These are phyloP conservation scores for Apaloderma vittatum DNA, from an alignment of 2,113 vertebrate species.

Conservation along the genomic window DNA sequence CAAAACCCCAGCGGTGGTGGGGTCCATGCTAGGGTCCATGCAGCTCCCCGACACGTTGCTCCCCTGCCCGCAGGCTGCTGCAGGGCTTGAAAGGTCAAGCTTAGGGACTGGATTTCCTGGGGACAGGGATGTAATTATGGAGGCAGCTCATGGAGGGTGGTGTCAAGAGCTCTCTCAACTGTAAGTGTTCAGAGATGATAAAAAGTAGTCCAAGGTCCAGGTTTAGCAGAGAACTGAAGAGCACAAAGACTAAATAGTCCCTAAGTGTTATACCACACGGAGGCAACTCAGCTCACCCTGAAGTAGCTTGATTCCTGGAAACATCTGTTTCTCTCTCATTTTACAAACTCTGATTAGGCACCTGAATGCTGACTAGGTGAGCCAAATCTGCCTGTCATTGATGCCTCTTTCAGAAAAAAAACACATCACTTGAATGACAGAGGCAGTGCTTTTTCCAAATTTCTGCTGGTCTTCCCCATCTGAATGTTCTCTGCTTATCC, in stretches of 20 bases:
- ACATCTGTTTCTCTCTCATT: background rate
- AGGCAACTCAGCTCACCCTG: background rate
- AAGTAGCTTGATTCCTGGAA: background rate
- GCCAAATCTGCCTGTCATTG: background rate
- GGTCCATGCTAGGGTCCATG: background rate
- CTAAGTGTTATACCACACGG: background rate
- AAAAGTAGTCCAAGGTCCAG: background rate
- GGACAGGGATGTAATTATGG: background rate
- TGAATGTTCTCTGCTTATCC: constrained; percentile 13
- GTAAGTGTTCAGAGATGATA: background rate
- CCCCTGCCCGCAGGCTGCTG: background rate
- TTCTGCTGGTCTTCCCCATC: background rate
- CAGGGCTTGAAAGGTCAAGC: background rate
- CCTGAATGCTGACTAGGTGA: background rate
- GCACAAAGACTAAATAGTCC: background rate
- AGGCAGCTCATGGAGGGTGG: background rate
- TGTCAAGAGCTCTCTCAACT: background rate
- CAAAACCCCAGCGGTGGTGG: fast-evolving
- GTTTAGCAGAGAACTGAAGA: background rate
- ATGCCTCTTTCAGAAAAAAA: background rate
- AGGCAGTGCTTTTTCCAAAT: background rate
- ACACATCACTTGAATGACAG: background rate
- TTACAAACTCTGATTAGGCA: background rate
- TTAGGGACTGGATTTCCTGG: background rate
- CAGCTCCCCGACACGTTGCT: background rate